Evolutionary conservation across 2,113 vertebrate genomes (phyloP).

Genomic region (Tor tambroides): DNA sequence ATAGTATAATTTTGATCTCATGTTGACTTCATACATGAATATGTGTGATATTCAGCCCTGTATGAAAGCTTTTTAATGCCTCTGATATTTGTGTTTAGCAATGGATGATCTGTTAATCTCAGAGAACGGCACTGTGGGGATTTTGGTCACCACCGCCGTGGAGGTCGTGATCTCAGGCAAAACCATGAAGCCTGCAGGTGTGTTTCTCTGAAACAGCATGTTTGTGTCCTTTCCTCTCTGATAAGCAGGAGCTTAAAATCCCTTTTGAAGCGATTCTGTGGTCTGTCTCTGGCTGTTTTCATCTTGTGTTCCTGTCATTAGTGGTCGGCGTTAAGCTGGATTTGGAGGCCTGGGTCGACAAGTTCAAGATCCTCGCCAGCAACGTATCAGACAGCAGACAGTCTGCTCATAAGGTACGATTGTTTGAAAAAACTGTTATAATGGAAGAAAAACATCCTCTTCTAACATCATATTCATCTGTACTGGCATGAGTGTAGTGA

Average conservation of each 20-base stretch:
- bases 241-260: not conserved
- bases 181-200: constrained; percentile 93
- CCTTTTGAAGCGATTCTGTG: not conserved
- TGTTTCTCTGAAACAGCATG: not conserved
- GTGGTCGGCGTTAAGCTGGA: constrained; percentile 98
- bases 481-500: not conserved
- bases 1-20: not conserved
- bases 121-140: constrained; percentile 90
- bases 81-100: constrained; percentile 60
- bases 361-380: constrained; percentile 98
- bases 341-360: constrained; percentile 96
- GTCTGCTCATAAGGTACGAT: constrained; percentile 84
- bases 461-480: not conserved
- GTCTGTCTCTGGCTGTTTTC: not conserved
- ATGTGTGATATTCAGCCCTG: not conserved
- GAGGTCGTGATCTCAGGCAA: constrained; percentile 88
- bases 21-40: not conserved
- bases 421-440: no score
- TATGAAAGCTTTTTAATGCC: not conserved
- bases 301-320: constrained; percentile 60
- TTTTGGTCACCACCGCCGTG: constrained; percentile 92
- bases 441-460: not conserved
- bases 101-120: constrained; percentile 76
- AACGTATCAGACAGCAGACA: constrained; percentile 91
- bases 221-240: not conserved